Evolutionary conservation across 2,113 vertebrate species (phyloP).

Genomic region (Bubo blakistoni): DNA sequence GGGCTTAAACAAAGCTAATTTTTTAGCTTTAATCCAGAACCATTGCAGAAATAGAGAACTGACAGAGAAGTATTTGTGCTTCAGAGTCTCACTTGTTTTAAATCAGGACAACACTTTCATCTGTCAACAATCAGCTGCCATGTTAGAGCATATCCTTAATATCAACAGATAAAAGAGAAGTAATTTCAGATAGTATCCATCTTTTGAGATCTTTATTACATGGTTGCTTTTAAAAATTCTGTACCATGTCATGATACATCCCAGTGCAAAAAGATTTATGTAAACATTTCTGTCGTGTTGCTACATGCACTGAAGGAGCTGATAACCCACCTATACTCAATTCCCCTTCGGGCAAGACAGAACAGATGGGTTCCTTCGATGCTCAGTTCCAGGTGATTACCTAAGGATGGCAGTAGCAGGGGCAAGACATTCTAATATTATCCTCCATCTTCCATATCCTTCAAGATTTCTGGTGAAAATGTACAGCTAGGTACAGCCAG

Average conservation of each 20-base stretch:
- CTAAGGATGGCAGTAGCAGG: not conserved
- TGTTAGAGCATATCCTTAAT: not conserved
- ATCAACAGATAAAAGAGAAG: not conserved
- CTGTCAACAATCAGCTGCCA: not conserved
- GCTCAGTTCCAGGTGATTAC: not conserved
- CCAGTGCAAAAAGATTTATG: not conserved
- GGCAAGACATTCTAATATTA: not conserved
- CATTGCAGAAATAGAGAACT: fast-evolving
- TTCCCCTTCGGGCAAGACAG: not conserved
- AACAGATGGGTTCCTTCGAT: not conserved
- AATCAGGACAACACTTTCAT: not conserved
- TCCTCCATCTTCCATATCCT: not conserved
- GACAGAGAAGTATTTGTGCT: not conserved
- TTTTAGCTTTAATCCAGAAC: not conserved
- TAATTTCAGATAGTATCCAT: not conserved
- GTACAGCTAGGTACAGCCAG: not conserved
- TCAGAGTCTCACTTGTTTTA: not conserved
- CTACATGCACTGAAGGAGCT: not conserved
- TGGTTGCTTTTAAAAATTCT: not conserved
- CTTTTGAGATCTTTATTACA: not conserved
- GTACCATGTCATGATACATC: not conserved
- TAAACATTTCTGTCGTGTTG: not conserved
- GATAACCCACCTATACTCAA: not conserved
- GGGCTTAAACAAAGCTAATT: not conserved
- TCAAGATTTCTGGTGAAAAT: not conserved